These are phyloP conservation scores for Callipepla californica DNA, from an alignment of 2,113 vertebrate species.

Conservation along the genomic window DNA sequence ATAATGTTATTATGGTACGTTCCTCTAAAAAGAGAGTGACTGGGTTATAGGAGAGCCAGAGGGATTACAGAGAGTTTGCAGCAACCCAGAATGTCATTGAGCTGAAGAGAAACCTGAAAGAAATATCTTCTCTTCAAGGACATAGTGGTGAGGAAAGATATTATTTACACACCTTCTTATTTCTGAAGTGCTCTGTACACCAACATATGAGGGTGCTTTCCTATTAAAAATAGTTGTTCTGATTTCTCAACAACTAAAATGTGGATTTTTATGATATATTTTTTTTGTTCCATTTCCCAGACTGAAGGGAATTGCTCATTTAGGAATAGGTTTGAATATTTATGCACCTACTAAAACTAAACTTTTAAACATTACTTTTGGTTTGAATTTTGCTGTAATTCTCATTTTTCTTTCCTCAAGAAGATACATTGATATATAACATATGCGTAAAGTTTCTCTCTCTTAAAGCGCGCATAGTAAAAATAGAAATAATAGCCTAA, in stretches of 20 bases:
- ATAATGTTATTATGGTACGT: not conserved
- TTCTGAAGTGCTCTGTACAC: not conserved
- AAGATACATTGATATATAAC: not conserved
- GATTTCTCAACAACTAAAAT: not conserved
- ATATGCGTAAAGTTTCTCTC: not conserved
- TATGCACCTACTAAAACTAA: not conserved
- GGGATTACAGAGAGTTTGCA: not conserved
- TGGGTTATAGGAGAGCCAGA: not conserved
- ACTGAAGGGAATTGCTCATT: not conserved
- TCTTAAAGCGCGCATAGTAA: not conserved
- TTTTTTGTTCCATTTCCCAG: not conserved
- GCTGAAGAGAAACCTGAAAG: slow-evolving; percentile 38
- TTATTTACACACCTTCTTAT: not conserved
- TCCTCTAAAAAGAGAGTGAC: not conserved
- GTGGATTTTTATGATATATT: not conserved
- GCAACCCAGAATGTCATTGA: slow-evolving; percentile 10
- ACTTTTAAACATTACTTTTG: not conserved
- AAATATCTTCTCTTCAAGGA: slow-evolving; percentile 9
- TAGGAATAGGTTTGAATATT: not conserved
- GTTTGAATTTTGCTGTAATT: not conserved
- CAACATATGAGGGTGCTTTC: not conserved
- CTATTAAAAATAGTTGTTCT: not conserved
- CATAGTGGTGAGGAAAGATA: not conserved
- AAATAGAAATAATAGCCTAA: not conserved
- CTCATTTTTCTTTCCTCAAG: accelerated